Conservation (phyloP, 2,797 vertebrate species). For the Microctenopoma lineatum region DNA sequence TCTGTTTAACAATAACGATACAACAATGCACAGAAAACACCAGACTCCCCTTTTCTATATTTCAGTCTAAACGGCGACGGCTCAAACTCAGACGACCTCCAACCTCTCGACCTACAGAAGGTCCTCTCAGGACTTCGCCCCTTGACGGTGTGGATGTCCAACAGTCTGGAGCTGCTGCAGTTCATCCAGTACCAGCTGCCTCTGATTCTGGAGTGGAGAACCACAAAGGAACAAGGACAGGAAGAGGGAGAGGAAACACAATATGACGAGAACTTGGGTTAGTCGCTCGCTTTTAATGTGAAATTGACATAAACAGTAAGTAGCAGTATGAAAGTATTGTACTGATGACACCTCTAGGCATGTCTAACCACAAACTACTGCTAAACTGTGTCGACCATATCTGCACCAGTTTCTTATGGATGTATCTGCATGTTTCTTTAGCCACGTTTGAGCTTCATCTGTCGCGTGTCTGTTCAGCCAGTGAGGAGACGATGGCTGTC, state of each 20-base stretch:
- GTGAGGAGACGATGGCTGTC: conserved; percentile 81
- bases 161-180: conserved; percentile 84
- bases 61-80: conserved; percentile 28
- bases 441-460: conserved; percentile 72
- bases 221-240: conserved; percentile 41
- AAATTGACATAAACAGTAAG: background rate
- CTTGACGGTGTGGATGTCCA: conserved; percentile 86
- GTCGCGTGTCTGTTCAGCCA: conserved; percentile 76
- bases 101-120: conserved; percentile 45
- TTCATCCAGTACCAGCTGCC: conserved; percentile 85
- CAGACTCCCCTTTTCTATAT: background rate
- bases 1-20: background rate
- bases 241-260: conserved; percentile 52
- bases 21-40: background rate
- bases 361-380: background rate
- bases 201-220: conserved; percentile 77
- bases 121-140: conserved; percentile 77
- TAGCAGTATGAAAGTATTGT: background rate
- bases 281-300: conserved; percentile 5
- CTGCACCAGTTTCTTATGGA: background rate
- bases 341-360: background rate
- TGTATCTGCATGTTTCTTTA: conserved; percentile 31
- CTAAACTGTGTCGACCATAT: background rate
- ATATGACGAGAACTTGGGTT: conserved; percentile 66
- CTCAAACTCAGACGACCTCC: conserved; percentile 40